Evolutionary conservation across 2,113 vertebrate genomes (phyloP).

Genomic region (Naja naja): DNA sequence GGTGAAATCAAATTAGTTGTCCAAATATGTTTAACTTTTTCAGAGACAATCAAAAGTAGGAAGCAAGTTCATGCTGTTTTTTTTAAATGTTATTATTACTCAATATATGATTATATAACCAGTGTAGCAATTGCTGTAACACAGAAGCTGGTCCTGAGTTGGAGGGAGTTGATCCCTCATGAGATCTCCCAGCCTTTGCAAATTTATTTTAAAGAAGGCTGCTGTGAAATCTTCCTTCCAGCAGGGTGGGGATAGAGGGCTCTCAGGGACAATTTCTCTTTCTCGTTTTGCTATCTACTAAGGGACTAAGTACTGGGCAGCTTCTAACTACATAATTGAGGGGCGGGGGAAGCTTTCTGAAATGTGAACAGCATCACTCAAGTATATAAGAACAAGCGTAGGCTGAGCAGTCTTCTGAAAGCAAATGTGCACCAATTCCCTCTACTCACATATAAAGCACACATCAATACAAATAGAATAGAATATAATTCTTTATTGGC

Average conservation of each 20-base stretch:
- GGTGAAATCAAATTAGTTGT: not conserved
- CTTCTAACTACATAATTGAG: not conserved
- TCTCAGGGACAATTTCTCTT: not conserved
- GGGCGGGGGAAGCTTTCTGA: not conserved
- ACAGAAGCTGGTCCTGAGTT: not conserved
- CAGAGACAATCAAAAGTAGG: not conserved
- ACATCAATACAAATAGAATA: not conserved
- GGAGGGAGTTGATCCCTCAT: not conserved
- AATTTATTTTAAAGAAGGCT: not conserved
- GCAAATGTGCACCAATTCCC: not conserved
- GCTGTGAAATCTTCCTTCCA: not conserved
- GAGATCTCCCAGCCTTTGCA: not conserved
- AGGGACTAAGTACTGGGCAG: not conserved
- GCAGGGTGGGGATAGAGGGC: not conserved
- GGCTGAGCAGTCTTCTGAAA: not conserved
- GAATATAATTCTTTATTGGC: no score
- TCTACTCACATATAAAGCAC: not conserved
- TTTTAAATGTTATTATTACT: not conserved
- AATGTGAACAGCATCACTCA: not conserved
- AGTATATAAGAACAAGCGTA: not conserved
- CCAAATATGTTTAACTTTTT: not conserved
- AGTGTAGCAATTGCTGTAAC: not conserved
- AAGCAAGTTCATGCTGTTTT: not conserved
- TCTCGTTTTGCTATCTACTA: not conserved
- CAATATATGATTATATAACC: not conserved